These are phyloP conservation scores for Yponomeuta malinellus DNA, from an alignment of 2,888 invertebrate genomes.

Conservation along the genomic window DNA sequence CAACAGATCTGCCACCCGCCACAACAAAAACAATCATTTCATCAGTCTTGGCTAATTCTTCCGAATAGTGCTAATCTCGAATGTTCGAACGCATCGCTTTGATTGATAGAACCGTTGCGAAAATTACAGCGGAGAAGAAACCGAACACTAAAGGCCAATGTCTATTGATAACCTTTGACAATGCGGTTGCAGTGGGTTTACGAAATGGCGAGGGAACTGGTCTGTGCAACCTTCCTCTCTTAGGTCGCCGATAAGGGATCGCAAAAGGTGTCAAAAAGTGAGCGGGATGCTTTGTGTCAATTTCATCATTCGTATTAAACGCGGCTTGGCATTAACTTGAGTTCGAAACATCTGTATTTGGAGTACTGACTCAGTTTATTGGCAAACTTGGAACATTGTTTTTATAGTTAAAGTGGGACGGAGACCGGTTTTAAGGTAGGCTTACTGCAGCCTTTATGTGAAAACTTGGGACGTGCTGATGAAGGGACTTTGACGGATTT, in stretches of 20 bases:
- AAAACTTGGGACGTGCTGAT: no score
- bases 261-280: slow-evolving; percentile 57
- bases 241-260: slow-evolving; percentile 57
- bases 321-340: no score
- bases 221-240: slow-evolving; percentile 54
- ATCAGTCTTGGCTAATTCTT: background rate
- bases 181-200: slow-evolving; percentile 18
- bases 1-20: no score
- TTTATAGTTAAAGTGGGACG: no score
- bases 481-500: no score
- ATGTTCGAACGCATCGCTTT: background rate
- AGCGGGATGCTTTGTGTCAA: slow-evolving; percentile 56
- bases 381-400: no score
- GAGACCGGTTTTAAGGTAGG: no score
- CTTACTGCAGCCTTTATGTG: no score
- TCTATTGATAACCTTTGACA: slow-evolving; percentile 48
- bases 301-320: slow-evolving; percentile 25
- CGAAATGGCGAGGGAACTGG: slow-evolving; percentile 40
- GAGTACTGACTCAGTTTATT: no score
- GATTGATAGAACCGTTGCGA: slow-evolving; percentile 9
- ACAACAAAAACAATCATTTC: no score
- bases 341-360: no score
- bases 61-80: background rate
- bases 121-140: background rate
- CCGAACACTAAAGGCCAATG: background rate